A percentile compares a stretch with the other conserved stretches of the same genome.
Evolutionary conservation across 2,113 vertebrate species (phyloP).

Genomic region (Oenanthe oenanthe): DNA sequence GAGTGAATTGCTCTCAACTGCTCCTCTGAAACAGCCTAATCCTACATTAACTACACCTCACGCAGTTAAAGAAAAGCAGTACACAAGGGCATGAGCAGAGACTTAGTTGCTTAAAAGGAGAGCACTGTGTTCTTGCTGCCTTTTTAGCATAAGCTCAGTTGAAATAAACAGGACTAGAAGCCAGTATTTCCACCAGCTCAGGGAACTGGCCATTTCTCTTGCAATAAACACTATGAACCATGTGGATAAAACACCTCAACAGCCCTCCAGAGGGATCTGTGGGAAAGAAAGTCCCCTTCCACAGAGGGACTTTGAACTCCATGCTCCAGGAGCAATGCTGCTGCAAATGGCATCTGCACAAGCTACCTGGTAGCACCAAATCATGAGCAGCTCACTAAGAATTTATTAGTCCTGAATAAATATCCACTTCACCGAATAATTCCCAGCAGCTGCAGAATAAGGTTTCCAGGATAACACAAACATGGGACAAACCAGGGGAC

Average conservation of each 20-base stretch:
- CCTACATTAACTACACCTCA: neutral
- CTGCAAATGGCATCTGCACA: accelerated
- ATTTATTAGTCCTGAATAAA: neutral
- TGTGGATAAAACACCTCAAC: neutral
- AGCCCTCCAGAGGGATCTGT: neutral
- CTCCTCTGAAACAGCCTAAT: neutral
- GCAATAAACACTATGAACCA: neutral
- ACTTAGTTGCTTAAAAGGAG: neutral
- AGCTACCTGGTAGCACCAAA: neutral
- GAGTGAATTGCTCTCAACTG: neutral
- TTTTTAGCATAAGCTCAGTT: neutral
- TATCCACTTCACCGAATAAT: neutral
- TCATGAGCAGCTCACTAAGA: neutral
- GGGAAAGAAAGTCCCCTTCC: neutral
- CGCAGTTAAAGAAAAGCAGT: neutral
- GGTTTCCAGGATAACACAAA: neutral
- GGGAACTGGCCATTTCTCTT: neutral
- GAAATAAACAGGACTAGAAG: neutral
- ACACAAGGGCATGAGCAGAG: accelerated
- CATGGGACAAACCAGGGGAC: neutral
- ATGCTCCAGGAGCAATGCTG: neutral
- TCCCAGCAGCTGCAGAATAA: neutral
- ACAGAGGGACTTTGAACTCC: neutral
- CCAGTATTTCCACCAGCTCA: neutral
- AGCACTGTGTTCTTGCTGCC: neutral